Evolutionary conservation across 2,797 vertebrate species (phyloP).

Genomic region (Phoeniculus purpureus): DNA sequence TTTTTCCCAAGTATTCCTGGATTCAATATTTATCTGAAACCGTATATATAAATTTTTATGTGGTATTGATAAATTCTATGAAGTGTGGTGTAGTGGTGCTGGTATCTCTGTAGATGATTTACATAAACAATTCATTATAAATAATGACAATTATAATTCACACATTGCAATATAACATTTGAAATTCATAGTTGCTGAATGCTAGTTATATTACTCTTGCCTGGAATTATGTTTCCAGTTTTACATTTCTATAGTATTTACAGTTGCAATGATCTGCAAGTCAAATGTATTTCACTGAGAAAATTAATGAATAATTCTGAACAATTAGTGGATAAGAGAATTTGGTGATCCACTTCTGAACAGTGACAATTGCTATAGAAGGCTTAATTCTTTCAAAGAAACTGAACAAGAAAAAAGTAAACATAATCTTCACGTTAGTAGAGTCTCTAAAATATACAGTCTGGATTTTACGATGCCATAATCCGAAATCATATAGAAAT

Average conservation of each 20-base stretch:
- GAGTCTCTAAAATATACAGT: neutral
- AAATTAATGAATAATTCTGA: slow-evolving; percentile 10
- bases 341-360: neutral
- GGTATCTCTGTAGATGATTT: neutral
- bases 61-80: neutral
- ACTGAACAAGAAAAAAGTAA: neutral
- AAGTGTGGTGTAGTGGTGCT: neutral
- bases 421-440: neutral
- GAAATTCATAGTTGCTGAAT: neutral
- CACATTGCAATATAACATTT: neutral
- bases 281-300: neutral
- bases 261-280: neutral
- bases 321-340: neutral
- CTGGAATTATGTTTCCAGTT: neutral
- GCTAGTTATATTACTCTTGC: neutral
- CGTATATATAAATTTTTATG: neutral
- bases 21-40: neutral
- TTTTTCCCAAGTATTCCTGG: neutral
- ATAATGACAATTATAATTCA: neutral
- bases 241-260: neutral
- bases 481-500: neutral
- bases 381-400: neutral
- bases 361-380: neutral
- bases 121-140: neutral
- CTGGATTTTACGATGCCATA: neutral